phyloP scores from a whole-genome alignment of 2,797 vertebrate genomes.

The Austrolebias charrua region DNA sequence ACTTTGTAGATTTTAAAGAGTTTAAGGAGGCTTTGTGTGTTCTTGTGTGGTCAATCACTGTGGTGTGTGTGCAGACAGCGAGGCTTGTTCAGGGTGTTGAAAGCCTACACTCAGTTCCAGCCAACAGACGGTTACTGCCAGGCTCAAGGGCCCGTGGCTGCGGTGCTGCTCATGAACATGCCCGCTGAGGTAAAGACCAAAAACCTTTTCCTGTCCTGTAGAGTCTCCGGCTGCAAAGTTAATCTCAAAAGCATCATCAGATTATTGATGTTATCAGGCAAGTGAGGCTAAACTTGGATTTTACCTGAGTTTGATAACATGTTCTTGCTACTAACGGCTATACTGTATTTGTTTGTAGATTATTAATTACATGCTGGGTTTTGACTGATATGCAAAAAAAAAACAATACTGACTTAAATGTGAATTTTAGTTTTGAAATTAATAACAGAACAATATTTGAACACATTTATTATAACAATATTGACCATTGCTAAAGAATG shows the following conservation, averaged over 20 bases:
- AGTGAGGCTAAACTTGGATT: neutral
- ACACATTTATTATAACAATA: neutral
- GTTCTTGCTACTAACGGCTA: neutral
- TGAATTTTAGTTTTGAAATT: neutral
- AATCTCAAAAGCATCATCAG: neutral
- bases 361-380: neutral
- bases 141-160: conserved; percentile 89
- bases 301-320: neutral
- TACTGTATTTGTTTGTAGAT: no score
- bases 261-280: neutral
- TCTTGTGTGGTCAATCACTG: conserved; percentile 2
- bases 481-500: no score
- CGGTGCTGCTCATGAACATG: conserved; percentile 91
- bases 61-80: conserved; percentile 79
- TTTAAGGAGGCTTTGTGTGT: neutral
- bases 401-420: neutral
- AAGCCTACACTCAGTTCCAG: conserved; percentile 86
- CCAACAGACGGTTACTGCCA: conserved; percentile 91
- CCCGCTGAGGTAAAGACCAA: conserved; percentile 81
- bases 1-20: neutral
- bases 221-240: neutral
- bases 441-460: neutral
- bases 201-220: neutral
- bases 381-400: neutral
- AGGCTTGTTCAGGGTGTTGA: conserved; percentile 86